phyloP scores from a whole-genome alignment of 2,797 vertebrate species.

The Haliaeetus albicilla region DNA sequence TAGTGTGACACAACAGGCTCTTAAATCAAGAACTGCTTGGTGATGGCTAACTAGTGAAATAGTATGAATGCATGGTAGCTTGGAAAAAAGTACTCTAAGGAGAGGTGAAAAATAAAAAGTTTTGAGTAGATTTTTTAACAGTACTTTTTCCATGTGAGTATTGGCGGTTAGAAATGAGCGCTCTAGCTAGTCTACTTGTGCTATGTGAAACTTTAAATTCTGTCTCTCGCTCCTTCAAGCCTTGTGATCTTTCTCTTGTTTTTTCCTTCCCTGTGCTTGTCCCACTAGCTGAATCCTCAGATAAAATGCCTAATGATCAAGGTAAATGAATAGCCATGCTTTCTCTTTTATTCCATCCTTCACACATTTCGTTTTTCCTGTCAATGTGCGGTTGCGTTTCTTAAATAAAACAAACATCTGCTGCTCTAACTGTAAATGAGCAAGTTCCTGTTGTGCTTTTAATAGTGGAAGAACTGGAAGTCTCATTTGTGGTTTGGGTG shows the following conservation, averaged over 20 bases:
- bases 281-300: constrained; percentile 96
- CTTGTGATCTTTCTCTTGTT: constrained; percentile 81
- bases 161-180: not conserved
- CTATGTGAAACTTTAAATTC: constrained; percentile 19
- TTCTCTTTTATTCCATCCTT: constrained; percentile 60
- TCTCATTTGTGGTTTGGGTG: not conserved
- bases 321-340: constrained; percentile 84
- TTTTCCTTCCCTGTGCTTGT: constrained; percentile 85
- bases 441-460: not conserved
- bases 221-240: constrained; percentile 62
- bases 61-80: not conserved
- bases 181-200: not conserved
- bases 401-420: not conserved
- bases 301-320: constrained; percentile 99
- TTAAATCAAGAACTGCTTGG: not conserved
- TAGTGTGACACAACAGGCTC: not conserved
- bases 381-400: constrained; percentile 15
- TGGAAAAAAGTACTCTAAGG: not conserved
- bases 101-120: not conserved
- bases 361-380: constrained; percentile 16
- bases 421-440: constrained; percentile 13
- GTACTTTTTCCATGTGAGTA: not conserved
- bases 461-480: constrained; percentile 11
- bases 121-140: not conserved
- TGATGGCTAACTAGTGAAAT: not conserved